Evolutionary conservation across 2,113 vertebrate species (phyloP), one percentile per base, ranked within the genome.

Genomic region (Scophthalmus maximus): DNA sequence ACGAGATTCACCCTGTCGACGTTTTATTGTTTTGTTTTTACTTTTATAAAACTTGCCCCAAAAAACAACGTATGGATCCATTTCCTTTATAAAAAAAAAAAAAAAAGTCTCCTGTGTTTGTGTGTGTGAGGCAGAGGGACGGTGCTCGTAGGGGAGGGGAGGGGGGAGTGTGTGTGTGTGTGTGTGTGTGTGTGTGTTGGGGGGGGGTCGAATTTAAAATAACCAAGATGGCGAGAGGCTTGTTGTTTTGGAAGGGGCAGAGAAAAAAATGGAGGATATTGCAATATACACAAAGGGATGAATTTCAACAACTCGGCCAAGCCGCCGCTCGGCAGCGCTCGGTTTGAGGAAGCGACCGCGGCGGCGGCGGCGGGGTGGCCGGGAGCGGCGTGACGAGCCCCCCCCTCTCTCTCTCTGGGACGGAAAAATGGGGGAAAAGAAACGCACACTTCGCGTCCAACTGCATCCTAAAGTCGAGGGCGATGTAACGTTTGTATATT

Each of bases 251-350:
- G 84, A 97, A 79, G 87, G 95, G 95, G 94, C 95, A 95, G 92
- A 9, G 18, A 14, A 93, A 95, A 83, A 97, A 96, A 98, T 98
- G 97, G 97, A 98, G 97, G 97, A 97, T 97, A 98, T 97, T 96
- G 96, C 97, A 96, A 97, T 97, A 97, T 96, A 98, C 96, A 98
- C 97, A 98, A 98, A 98, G 96, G 96, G 95, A 96, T 94, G 95
- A 92, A 96, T 96, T 95, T 95, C 95, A 94, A 92, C 95, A 94
- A 95, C 93, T 94, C 95, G 86, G 93, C 94, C 93, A 73, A 84
- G 85, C 95, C 71, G 83, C 84, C 53, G 84, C 80, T 66, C 61
- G 78, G 95, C 95, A 92, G 92, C 95, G 94, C 84, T 79, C 92
- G 47, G 78, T 93, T 93, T 84, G 92, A 95, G 95, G 94, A 92